Base-by-base conservation (phyloP, 2,888 invertebrate species). In the Acleris cristana region DNA sequence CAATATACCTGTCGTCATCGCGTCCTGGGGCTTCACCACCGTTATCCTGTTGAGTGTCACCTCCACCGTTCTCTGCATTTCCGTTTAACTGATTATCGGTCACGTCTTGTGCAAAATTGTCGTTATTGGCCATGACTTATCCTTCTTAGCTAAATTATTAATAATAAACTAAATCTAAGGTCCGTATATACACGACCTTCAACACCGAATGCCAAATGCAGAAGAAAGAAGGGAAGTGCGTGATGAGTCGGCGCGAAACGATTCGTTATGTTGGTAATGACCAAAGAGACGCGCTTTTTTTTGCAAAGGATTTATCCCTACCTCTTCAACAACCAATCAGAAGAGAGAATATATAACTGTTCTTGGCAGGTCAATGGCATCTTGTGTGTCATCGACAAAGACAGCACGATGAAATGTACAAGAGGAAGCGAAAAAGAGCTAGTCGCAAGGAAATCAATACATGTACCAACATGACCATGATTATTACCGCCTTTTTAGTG, bases 51-150 rank as follows among this genome's bases (percentile, higher is more conserved):
- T 94, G 94, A 82, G 94, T 95, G 84, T 95, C 96, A 77, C 95
- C 95, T 75, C 94, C 94, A 82, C 95, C 95, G 84, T 95, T 95
- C 85, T 95, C 95, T 73, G 85, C 84, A 83, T 92, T 93, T 79
- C 93, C 93, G 87, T 94, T 94, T 83, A 93, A 94, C 88, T 95
- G 95, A 88, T 95, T 95, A 79, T 96, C 95, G 81, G 94, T 94
- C 80, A 96, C 95, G 85, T 96, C 96, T 94, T 96, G 95, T 78
- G 96, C 95, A 90, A 96, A 96, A 89, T 96, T 96, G 90, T 96
- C 96, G 87, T 96, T 96, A 90, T 96, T 96, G 79, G 95, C 95
- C 95, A 96, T 95, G 85, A 83, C 82, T 89, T 82, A 85, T 78
- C 34, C 44, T 81, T 94, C 93, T 85, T 90, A 84, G 95, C 95